Percentiles rank a stretch among this genome's conserved stretches.
phyloP scores from a whole-genome alignment of 2,888 invertebrate species.

The Epinotia bilunana region DNA sequence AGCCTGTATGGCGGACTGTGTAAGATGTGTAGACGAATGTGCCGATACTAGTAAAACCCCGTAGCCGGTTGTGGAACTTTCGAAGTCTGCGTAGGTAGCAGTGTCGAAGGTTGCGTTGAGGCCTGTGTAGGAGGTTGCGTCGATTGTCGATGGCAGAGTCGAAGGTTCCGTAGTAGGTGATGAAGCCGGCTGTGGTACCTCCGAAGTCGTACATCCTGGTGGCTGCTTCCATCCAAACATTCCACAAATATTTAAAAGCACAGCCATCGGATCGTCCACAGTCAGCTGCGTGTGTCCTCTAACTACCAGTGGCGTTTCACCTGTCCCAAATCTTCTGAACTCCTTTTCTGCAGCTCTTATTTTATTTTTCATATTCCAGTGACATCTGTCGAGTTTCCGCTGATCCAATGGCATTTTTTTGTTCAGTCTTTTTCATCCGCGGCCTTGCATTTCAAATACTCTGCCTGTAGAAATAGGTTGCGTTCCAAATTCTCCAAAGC shows the following conservation, averaged over 20 bases:
- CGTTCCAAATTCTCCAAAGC: conserved; percentile 5
- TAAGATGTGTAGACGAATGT: no score
- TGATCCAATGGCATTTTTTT: conserved; percentile 1
- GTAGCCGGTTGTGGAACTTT: no score
- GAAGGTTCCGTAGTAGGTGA: not conserved
- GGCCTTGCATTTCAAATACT: not conserved
- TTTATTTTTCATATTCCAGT: conserved; percentile 5
- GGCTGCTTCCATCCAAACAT: not conserved
- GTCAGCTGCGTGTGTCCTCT: not conserved
- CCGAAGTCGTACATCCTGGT: not conserved
- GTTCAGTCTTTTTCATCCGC: not conserved
- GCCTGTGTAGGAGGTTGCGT: not conserved
- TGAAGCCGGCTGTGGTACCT: not conserved
- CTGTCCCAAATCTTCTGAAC: not conserved
- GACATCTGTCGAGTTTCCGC: conserved; percentile 6
- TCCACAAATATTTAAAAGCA: not conserved
- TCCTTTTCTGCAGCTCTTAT: not conserved
- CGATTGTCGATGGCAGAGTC: not conserved
- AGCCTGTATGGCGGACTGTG: no score
- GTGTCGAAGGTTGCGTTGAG: no score
- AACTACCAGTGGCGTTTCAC: not conserved
- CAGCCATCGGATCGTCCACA: not conserved
- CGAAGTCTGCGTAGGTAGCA: no score
- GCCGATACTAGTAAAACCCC: no score
- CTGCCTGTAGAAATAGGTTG: conserved; percentile 4